Conservation (phyloP, 2,888 invertebrate genomes). For the Drosophila stalkeri region DNA sequence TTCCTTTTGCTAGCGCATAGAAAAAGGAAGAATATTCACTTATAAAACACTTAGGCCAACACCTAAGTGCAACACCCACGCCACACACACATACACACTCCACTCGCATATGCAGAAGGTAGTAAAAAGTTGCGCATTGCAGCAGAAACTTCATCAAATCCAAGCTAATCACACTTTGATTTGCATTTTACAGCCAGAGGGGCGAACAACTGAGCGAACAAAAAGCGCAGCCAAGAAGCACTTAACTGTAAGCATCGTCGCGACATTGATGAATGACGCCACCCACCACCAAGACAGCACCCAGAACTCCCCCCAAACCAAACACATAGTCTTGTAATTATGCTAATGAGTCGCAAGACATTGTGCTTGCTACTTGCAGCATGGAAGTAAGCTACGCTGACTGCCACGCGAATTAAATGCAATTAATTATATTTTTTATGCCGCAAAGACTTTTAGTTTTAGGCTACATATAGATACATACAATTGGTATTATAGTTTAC, state of each 20-base stretch:
- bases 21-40: conserved; percentile 65
- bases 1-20: conserved; percentile 1
- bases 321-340: conserved; percentile 65
- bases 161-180: conserved; percentile 79
- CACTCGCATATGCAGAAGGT: conserved; percentile 6
- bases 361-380: conserved; percentile 41
- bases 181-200: conserved; percentile 67
- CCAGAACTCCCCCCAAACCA: not conserved
- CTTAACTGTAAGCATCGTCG: conserved; percentile 65
- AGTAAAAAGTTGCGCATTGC: conserved; percentile 69
- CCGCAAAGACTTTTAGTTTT: conserved; percentile 39
- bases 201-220: conserved; percentile 43
- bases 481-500: not conserved
- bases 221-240: conserved; percentile 66
- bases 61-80: conserved; percentile 44
- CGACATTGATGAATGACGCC: conserved; percentile 74
- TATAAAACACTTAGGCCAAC: conserved; percentile 67
- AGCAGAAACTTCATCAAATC: conserved; percentile 74
- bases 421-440: conserved; percentile 73
- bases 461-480: conserved; percentile 19
- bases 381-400: conserved; percentile 63
- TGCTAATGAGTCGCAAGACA: conserved; percentile 70
- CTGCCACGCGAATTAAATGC: conserved; percentile 70
- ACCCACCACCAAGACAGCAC: conserved; percentile 1
- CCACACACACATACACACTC: conserved; percentile 2